phyloP scores from a whole-genome alignment of 92 coral and sea anemone species.

The Chrysogorgia sp. region DNA sequence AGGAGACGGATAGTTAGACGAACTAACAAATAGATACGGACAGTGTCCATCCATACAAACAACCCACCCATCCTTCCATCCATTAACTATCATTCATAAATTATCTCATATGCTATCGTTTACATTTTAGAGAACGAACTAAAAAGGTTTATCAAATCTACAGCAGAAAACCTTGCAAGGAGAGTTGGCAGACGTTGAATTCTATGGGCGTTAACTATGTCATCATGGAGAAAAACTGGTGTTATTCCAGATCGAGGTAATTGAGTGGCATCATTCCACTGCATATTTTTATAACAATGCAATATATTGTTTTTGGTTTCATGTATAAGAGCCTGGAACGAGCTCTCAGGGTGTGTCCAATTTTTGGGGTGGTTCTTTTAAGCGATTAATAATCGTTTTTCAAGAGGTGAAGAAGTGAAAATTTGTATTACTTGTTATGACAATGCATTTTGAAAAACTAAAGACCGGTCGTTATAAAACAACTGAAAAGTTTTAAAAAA shows the following conservation, averaged over 20 bases:
- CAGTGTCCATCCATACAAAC: too few species aligned
- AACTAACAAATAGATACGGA: too few species aligned
- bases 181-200: slow-evolving; percentile 80
- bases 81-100: too few species aligned
- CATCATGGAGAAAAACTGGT: slow-evolving; percentile 89
- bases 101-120: background rate
- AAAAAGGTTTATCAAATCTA: slow-evolving; percentile 95
- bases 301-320: too few species aligned
- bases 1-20: too few species aligned
- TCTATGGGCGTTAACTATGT: slow-evolving; percentile 89
- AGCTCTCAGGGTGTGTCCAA: slow-evolving; percentile 76
- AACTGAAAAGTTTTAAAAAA: too few species aligned
- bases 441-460: background rate
- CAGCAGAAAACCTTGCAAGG: slow-evolving; percentile 94
- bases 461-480: too few species aligned
- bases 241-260: slow-evolving; percentile 93
- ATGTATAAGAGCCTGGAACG: too few species aligned
- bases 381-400: too few species aligned
- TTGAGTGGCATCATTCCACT: background rate
- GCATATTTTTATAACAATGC: slow-evolving; percentile 32
- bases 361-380: too few species aligned
- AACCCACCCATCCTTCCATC: too few species aligned
- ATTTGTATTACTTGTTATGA: background rate
- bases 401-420: slow-evolving; percentile 62
- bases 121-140: slow-evolving; percentile 76